Conservation (phyloP, 2,888 invertebrate species). For the Drosophila putrida region DNA sequence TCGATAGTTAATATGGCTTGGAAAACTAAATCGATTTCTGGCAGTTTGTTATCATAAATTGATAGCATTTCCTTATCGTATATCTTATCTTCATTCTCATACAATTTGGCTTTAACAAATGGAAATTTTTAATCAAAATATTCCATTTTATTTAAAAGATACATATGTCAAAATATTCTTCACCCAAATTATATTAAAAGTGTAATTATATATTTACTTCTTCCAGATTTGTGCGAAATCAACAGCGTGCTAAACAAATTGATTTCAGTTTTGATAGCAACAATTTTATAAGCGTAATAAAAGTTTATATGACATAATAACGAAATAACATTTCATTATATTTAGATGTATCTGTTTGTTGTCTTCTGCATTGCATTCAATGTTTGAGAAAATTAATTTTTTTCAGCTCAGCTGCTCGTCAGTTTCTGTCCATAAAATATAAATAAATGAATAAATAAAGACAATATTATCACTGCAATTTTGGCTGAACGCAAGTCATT, state of each 20-base stretch:
- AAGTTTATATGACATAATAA: slow-evolving; percentile 33
- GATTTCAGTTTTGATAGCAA: slow-evolving; percentile 25
- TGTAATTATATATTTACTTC: background rate
- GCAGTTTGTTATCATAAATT: background rate
- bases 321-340: slow-evolving; percentile 9
- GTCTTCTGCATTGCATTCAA: slow-evolving; percentile 22
- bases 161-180: too few relatives aligned
- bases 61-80: background rate
- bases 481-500: slow-evolving; percentile 41
- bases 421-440: slow-evolving; percentile 7
- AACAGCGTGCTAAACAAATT: slow-evolving; percentile 2
- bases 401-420: slow-evolving; percentile 45
- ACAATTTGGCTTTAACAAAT: too few relatives aligned
- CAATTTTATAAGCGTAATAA: slow-evolving; percentile 70
- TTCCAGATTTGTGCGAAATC: background rate
- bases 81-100: too few relatives aligned
- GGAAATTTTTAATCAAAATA: too few relatives aligned
- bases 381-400: slow-evolving; percentile 68
- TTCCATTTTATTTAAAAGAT: too few relatives aligned
- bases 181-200: background rate
- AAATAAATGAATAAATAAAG: slow-evolving; percentile 45
- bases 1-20: background rate
- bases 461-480: slow-evolving; percentile 57
- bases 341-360: background rate
- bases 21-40: background rate